phyloP scores from a whole-genome alignment of 2,888 invertebrate species.

The Glyphotaelius pellucidus region DNA sequence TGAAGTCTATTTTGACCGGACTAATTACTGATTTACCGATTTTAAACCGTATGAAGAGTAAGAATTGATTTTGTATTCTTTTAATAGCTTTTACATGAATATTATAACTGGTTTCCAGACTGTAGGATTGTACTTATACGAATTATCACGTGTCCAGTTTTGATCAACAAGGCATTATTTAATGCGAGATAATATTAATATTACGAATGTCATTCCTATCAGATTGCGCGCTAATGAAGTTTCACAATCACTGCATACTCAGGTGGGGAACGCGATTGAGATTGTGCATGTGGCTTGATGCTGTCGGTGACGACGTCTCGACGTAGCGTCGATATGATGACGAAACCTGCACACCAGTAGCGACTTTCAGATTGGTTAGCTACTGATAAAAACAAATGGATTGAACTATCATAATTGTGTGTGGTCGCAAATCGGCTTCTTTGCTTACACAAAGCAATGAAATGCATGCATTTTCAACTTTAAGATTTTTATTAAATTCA shows the following conservation, averaged over 20 bases:
- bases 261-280: background rate
- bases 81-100: no score
- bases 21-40: no score
- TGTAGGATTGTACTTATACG: background rate
- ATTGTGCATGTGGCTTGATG: background rate
- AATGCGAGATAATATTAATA: background rate
- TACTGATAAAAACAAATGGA: background rate
- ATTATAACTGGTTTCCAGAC: no score
- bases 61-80: no score
- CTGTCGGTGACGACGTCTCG: background rate
- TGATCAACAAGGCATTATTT: background rate
- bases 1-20: no score
- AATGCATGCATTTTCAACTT: background rate
- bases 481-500: background rate
- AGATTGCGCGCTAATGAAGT: background rate
- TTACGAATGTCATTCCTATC: background rate
- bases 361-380: background rate
- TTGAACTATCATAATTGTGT: background rate
- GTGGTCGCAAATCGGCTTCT: background rate
- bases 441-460: background rate
- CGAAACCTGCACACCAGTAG: background rate
- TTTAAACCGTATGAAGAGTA: no score
- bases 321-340: no score
- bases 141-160: background rate
- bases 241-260: background rate